Evolutionary conservation across 2,888 invertebrate genomes (phyloP).

Genomic region (Lithophane leautieri): DNA sequence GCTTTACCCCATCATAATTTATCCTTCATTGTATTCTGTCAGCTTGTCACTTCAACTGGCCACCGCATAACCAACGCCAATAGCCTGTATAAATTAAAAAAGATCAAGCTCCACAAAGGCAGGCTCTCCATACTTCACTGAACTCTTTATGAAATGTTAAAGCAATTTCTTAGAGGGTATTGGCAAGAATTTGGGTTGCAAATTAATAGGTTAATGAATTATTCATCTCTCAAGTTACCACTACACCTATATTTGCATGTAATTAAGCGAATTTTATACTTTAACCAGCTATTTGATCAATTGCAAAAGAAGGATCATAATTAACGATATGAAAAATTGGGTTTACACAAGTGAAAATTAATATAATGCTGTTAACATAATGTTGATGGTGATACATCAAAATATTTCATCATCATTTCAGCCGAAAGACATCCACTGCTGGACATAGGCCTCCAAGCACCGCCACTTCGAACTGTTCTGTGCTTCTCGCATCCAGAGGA

Average conservation of each 20-base stretch:
- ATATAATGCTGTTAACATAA: not conserved
- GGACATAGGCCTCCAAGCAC: too few relatives aligned
- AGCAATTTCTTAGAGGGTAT: constrained; percentile 52
- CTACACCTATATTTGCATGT: constrained; percentile 61
- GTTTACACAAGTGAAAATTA: not conserved
- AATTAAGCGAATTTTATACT: constrained; percentile 39
- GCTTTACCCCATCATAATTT: not conserved
- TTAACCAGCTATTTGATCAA: constrained; percentile 21
- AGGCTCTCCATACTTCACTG: constrained; percentile 34
- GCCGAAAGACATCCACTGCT: too few relatives aligned
- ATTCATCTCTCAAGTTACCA: constrained; percentile 60
- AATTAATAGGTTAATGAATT: constrained; percentile 62
- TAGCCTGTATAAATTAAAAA: constrained; percentile 35
- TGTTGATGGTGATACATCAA: not conserved
- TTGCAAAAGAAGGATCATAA: not conserved
- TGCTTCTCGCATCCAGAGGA: too few relatives aligned
- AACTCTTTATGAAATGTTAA: constrained; percentile 42
- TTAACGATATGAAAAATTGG: not conserved
- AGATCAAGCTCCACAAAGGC: constrained; percentile 12
- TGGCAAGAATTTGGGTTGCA: constrained; percentile 63
- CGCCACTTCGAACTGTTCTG: too few relatives aligned
- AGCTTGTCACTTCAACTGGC: constrained; percentile 10
- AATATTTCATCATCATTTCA: too few relatives aligned
- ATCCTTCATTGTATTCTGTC: not conserved
- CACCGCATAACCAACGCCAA: not conserved